Evolutionary conservation across 2,113 vertebrate species (phyloP).

Genomic region (Phyllostomus hastatus): DNA sequence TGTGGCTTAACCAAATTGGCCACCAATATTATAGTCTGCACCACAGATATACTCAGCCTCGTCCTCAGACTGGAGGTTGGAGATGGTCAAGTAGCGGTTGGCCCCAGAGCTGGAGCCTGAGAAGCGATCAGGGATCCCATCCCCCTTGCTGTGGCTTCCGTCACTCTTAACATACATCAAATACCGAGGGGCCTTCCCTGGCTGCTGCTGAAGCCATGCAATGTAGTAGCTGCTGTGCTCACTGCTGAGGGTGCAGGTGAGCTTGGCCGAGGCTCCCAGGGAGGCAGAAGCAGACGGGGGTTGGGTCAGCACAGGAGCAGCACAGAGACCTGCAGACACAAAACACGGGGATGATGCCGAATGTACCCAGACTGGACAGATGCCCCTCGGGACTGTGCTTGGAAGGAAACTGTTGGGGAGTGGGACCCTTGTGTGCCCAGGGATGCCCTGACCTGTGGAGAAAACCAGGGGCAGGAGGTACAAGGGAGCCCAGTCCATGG

Average conservation of each 20-base stretch:
- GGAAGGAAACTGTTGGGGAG: no score
- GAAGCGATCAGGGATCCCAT: neutral
- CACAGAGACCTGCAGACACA: neutral
- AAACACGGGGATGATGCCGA: neutral
- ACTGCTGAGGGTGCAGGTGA: neutral
- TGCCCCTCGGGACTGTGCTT: no score
- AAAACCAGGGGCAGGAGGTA: no score
- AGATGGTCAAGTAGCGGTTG: neutral
- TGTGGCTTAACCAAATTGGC: neutral
- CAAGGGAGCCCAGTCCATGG: no score
- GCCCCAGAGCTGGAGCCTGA: neutral
- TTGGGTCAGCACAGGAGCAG: neutral
- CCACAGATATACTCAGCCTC: no score
- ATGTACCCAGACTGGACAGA: neutral
- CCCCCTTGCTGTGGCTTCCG: neutral
- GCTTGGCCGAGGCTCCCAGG: neutral
- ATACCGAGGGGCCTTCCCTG: neutral
- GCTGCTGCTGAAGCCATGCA: neutral
- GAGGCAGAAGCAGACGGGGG: neutral
- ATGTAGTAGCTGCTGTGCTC: accelerated
- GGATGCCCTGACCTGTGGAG: no score
- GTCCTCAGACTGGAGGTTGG: neutral
- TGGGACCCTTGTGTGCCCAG: no score
- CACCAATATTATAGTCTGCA: accelerated
- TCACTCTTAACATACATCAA: accelerated